Evolutionary conservation across 2,888 invertebrate species (phyloP).

Genomic region (Drosophila phalerata): DNA sequence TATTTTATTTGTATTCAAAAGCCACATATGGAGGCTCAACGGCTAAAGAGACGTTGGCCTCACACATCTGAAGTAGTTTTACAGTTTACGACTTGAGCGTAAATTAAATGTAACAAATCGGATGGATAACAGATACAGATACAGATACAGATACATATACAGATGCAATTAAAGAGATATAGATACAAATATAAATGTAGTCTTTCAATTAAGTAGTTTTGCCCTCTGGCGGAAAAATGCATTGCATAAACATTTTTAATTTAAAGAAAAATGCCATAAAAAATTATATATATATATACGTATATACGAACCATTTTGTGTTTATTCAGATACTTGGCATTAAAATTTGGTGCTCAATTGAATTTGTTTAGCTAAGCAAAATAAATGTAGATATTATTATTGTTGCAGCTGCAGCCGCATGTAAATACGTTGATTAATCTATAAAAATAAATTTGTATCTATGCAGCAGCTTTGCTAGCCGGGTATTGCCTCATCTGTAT

Average conservation of each 20-base stretch:
- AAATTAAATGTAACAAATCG: slow-evolving; percentile 46
- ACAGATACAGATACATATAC: slow-evolving; percentile 23
- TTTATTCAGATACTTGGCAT: slow-evolving; percentile 60
- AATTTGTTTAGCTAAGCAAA: slow-evolving; percentile 68
- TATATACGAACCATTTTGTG: slow-evolving; percentile 45
- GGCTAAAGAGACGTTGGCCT: not conserved
- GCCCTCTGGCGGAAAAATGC: slow-evolving; percentile 33
- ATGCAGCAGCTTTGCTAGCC: slow-evolving; percentile 1
- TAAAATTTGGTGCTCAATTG: slow-evolving; percentile 47
- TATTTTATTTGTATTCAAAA: slow-evolving; percentile 65
- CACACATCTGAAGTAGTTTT: slow-evolving; percentile 54
- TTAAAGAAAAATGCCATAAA: slow-evolving; percentile 58
- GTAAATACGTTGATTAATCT: slow-evolving; percentile 76
- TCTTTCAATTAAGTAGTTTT: slow-evolving; percentile 27
- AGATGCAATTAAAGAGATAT: slow-evolving; percentile 26
- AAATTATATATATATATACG: slow-evolving; percentile 27
- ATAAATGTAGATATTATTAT: slow-evolving; percentile 57
- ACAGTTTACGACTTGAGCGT: slow-evolving; percentile 55
- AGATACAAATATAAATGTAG: slow-evolving; percentile 20
- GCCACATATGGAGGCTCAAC: slow-evolving; percentile 42
- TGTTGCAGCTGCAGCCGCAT: slow-evolving; percentile 44
- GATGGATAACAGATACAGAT: slow-evolving; percentile 26
- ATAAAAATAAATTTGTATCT: slow-evolving; percentile 80
- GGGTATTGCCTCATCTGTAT: slow-evolving; percentile 40
- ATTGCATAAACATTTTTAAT: slow-evolving; percentile 70